Conservation (phyloP, 2,113 vertebrate genomes). For the Micronycteris hirsuta region DNA sequence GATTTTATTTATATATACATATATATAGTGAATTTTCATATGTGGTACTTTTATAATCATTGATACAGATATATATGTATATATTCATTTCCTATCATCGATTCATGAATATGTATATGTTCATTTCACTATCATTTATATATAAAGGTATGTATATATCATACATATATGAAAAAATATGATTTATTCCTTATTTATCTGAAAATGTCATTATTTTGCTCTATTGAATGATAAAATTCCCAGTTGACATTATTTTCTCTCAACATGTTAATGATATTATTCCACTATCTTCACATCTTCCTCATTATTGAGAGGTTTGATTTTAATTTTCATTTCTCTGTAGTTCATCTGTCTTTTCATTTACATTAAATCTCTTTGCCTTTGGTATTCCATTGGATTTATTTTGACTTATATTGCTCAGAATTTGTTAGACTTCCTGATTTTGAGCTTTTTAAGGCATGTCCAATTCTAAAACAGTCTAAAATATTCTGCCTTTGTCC, state of each 20-base stretch:
- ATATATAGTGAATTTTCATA: background rate
- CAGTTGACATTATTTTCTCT: background rate
- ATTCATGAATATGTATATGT: background rate
- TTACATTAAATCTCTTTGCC: background rate
- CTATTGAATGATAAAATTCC: background rate
- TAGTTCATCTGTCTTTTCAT: background rate
- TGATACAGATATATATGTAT: background rate
- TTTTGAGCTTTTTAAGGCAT: background rate
- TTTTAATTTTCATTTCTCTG: background rate
- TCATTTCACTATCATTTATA: background rate
- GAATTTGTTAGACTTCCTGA: background rate
- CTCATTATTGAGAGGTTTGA: background rate
- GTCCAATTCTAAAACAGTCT: background rate
- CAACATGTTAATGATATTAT: background rate
- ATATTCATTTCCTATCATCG: background rate
- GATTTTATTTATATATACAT: background rate
- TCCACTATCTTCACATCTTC: background rate
- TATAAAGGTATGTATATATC: background rate
- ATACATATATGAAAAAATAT: background rate
- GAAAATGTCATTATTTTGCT: background rate
- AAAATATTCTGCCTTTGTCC: background rate
- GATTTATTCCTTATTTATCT: background rate
- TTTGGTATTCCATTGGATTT: background rate
- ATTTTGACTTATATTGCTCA: background rate
- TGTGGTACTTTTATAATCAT: background rate